phyloP scores from a whole-genome alignment of 1,140 invertebrate genomes.

The Hylaeus volcanicus region DNA sequence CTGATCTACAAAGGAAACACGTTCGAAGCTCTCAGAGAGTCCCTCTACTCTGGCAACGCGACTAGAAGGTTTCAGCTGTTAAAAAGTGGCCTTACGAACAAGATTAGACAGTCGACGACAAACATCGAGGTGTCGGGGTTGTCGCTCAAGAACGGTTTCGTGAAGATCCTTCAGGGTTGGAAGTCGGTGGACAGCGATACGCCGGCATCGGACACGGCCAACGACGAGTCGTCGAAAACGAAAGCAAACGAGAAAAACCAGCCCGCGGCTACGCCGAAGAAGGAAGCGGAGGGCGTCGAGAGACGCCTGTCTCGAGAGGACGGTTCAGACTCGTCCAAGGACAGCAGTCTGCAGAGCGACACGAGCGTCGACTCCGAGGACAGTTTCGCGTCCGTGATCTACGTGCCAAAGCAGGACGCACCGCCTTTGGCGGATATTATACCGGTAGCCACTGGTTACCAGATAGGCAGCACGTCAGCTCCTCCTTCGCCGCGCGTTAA shows the following conservation, averaged over 20 bases:
- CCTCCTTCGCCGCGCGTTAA: slow-evolving; percentile 75
- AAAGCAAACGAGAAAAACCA: slow-evolving; percentile 52
- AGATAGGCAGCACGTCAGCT: slow-evolving; percentile 67
- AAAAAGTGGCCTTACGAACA: slow-evolving; percentile 91
- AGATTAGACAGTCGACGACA: slow-evolving; percentile 89
- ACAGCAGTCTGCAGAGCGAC: slow-evolving; percentile 94
- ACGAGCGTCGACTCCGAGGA: slow-evolving; percentile 96
- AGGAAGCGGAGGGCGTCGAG: slow-evolving; percentile 77
- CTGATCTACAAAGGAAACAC: slow-evolving; percentile 87
- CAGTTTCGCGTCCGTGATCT: slow-evolving; percentile 94
- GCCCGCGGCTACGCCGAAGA: slow-evolving; percentile 70
- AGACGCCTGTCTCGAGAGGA: slow-evolving; percentile 88
- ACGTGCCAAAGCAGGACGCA: slow-evolving; percentile 86
- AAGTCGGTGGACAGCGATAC: slow-evolving; percentile 83
- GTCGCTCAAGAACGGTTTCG: slow-evolving; percentile 84
- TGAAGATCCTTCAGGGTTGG: slow-evolving; percentile 88
- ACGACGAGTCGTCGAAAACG: slow-evolving; percentile 32
- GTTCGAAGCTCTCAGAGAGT: slow-evolving; percentile 87
- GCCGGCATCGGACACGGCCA: slow-evolving; percentile 41
- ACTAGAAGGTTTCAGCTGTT: slow-evolving; percentile 90
- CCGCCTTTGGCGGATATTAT: slow-evolving; percentile 24
- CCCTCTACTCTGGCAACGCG: slow-evolving; percentile 86
- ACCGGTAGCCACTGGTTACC: slow-evolving; percentile 50
- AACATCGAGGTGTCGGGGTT: slow-evolving; percentile 89
- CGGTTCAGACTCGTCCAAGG: slow-evolving; percentile 94